Percentiles rank a stretch among this genome's conserved stretches.
phyloP scores from a whole-genome alignment of 2,113 vertebrate genomes.

The Nanger granti region DNA sequence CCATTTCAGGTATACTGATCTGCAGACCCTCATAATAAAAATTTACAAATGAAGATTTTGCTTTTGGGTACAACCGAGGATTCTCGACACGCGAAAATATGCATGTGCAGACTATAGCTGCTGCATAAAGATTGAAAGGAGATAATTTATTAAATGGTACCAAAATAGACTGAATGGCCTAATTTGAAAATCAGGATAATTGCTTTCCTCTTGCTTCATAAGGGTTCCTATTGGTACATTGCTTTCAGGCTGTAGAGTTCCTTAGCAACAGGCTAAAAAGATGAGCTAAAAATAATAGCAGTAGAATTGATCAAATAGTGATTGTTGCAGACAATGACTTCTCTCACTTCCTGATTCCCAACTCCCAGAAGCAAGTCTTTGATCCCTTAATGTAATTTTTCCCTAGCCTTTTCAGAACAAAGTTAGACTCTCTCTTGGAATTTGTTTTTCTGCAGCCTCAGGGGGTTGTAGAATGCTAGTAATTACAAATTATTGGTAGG shows the following conservation, averaged over 20 bases:
- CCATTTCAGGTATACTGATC: neutral
- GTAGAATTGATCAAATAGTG: neutral
- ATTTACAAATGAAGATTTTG: neutral
- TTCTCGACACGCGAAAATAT: neutral
- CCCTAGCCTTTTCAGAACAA: neutral
- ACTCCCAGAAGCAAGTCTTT: neutral
- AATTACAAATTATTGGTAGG: neutral
- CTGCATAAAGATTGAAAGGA: neutral
- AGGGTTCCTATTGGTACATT: slow-evolving; percentile 28
- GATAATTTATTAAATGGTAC: neutral
- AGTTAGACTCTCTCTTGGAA: neutral
- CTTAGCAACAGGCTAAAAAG: slow-evolving; percentile 31
- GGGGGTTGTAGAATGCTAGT: neutral
- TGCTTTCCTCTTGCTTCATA: slow-evolving; percentile 12
- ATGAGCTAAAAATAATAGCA: slow-evolving; percentile 7
- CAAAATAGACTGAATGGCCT: neutral
- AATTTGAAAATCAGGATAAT: slow-evolving; percentile 1
- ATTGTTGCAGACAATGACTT: neutral
- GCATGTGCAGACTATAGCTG: neutral
- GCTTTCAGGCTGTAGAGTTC: slow-evolving; percentile 17
- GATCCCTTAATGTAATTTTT: neutral
- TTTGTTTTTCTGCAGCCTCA: neutral
- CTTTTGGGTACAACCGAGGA: neutral
- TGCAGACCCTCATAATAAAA: neutral
- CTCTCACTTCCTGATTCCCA: neutral